phyloP scores from a whole-genome alignment of 2,797 vertebrate genomes.

The Gymnoscopelus braueri region DNA sequence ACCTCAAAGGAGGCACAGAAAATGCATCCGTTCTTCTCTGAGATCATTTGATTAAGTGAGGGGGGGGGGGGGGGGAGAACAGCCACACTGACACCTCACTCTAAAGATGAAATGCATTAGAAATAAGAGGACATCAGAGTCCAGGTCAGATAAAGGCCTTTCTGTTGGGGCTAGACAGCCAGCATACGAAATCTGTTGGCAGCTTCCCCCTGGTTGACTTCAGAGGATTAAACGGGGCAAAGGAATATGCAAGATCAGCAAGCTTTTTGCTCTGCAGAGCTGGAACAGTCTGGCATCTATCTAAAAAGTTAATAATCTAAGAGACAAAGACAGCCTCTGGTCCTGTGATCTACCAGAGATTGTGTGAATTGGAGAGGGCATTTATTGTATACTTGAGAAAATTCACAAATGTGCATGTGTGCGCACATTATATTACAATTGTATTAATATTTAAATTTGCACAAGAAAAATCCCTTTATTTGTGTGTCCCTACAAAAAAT shows the following conservation, averaged over 20 bases:
- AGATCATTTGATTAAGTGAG: slow-evolving; percentile 48
- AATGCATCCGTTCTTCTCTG: slow-evolving; percentile 59
- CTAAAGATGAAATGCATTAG: slow-evolving; percentile 65
- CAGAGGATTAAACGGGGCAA: slow-evolving; percentile 69
- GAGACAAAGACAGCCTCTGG: slow-evolving; percentile 48
- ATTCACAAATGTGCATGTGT: slow-evolving; percentile 22
- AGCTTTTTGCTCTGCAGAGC: slow-evolving; percentile 53
- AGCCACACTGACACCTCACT: slow-evolving; percentile 58
- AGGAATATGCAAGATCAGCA: slow-evolving; percentile 73
- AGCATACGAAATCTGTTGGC: slow-evolving; percentile 65
- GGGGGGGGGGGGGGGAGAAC: background rate
- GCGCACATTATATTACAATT: slow-evolving; percentile 15
- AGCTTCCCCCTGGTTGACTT: slow-evolving; percentile 64
- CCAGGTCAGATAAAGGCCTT: slow-evolving; percentile 69
- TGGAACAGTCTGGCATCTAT: slow-evolving; percentile 29
- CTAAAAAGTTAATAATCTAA: slow-evolving; percentile 55
- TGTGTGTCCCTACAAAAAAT: slow-evolving; percentile 14
- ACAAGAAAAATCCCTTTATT: slow-evolving; percentile 36
- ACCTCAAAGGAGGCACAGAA: slow-evolving; percentile 65
- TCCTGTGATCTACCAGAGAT: slow-evolving; percentile 50
- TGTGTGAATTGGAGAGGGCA: slow-evolving; percentile 28
- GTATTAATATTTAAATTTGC: slow-evolving; percentile 6
- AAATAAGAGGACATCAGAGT: slow-evolving; percentile 69
- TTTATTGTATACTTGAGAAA: background rate
- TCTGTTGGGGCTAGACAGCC: slow-evolving; percentile 64